Conservation (phyloP, 2,888 invertebrate genomes). For the Eudasyphora cyanicolor region DNA sequence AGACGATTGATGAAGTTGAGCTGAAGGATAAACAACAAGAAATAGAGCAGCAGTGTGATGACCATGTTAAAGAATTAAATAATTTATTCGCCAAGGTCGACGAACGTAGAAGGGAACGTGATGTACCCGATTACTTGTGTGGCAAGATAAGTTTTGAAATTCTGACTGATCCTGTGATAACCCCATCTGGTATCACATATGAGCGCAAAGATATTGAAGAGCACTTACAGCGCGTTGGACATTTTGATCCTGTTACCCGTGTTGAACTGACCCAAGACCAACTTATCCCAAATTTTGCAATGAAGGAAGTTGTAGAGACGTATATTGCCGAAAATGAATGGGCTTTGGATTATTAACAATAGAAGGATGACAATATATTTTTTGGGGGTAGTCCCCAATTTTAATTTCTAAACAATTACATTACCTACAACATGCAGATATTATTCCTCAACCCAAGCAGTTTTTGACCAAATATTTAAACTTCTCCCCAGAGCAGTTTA, state of each 20-base stretch:
- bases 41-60: conserved; percentile 89
- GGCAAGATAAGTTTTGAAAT: conserved; percentile 99
- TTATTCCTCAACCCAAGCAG: no score
- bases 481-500: no score
- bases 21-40: conserved; percentile 83
- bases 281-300: conserved; percentile 98
- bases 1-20: conserved; percentile 82
- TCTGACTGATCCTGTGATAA: conserved; percentile 98
- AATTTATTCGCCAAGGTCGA: conserved; percentile 95
- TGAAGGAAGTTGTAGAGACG: conserved; percentile 99
- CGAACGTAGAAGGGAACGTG: conserved; percentile 95
- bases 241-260: conserved; percentile 99
- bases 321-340: conserved; percentile 98
- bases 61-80: conserved; percentile 89
- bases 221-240: conserved; percentile 97
- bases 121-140: conserved; percentile 98
- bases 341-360: conserved; percentile 92
- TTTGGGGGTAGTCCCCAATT: no score
- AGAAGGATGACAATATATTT: no score
- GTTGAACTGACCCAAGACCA: conserved; percentile 97
- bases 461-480: no score
- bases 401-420: no score
- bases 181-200: conserved; percentile 99
- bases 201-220: conserved; percentile 99
- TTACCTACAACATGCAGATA: no score